Evolutionary conservation across 1,140 invertebrate species (phyloP), one percentile per base, ranked within the genome.

Genomic region (Archivesica marissinica): DNA sequence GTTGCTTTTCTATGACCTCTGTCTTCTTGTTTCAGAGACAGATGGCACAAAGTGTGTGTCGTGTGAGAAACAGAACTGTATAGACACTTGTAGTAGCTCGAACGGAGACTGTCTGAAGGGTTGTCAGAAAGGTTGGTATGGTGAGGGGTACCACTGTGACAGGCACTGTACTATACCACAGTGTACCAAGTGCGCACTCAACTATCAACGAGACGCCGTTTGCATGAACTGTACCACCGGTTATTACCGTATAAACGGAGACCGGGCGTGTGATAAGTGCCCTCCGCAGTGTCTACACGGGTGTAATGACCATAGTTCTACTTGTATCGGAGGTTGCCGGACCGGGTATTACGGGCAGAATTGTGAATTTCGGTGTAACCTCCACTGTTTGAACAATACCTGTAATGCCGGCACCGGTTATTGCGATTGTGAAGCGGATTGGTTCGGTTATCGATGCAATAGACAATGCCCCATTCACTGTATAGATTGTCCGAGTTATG

Each of bases 81-180:
- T 66, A 35, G 77, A 41, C 20, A 23, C 17, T 6, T 79, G 77
- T 66, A 41, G 33, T 30, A 33, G 28, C 3, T 20, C 1, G 4
- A 79, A 11, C 38, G 77, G 77, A 0, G 56, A 66, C 23, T 79
- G 77, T 79, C n/a, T 44, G 20, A 64, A 41, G 0, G 77, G 77
- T 13, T 79, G 77, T 35, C 15, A 79, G 38, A 23, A 59, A 13
- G 77, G 77, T 13, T 79, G 61, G 59, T 79, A 64, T 79, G 77
- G 77, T n/a, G 25, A 66, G 25, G 59, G 30, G 33, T 68, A 64
- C 52, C 59, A 20, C 3, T 79, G 77, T 28, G 30, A 79, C 41
- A 25, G 38, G 23, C 17, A 30, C 1, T 79, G 77, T 50, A 47
- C 38, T 2, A n/a, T 79, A 66, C 30, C 38, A 23, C 17, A 79